These are phyloP conservation scores for Gari tellinella DNA, from an alignment of 2,888 invertebrate species.

Conservation along the genomic window DNA sequence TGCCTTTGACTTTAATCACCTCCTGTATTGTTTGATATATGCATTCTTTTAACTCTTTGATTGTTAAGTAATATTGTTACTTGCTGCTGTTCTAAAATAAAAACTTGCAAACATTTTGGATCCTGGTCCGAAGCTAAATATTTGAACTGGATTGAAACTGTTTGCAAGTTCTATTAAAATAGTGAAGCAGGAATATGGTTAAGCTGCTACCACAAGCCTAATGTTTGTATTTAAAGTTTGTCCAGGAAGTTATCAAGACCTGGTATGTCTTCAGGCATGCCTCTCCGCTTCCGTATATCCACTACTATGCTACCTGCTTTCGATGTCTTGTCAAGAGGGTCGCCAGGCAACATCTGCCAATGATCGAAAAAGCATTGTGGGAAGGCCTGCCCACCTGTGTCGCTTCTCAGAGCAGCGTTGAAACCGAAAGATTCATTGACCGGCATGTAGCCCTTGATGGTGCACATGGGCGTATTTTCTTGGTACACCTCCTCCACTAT, in stretches of 20 bases:
- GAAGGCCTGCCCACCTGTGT: slow-evolving; percentile 99
- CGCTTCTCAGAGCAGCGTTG: slow-evolving; percentile 97
- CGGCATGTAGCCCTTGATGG: slow-evolving; percentile 99
- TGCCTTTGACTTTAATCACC: too few relatives aligned
- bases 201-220: not conserved
- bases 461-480: slow-evolving; percentile 98
- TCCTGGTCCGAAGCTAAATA: too few relatives aligned
- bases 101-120: too few relatives aligned
- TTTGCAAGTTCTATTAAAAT: too few relatives aligned
- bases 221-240: slow-evolving; percentile 92
- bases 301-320: slow-evolving; percentile 85
- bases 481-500: slow-evolving; percentile 97
- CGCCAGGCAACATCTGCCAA: slow-evolving; percentile 99
- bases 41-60: too few relatives aligned
- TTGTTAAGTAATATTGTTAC: too few relatives aligned
- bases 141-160: too few relatives aligned
- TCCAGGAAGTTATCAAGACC: slow-evolving; percentile 97
- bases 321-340: slow-evolving; percentile 90
- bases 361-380: slow-evolving; percentile 99
- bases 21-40: too few relatives aligned
- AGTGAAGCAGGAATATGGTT: too few relatives aligned
- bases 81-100: too few relatives aligned
- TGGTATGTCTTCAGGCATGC: slow-evolving; percentile 98
- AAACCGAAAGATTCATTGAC: slow-evolving; percentile 99
- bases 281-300: slow-evolving; percentile 99